Conservation (phyloP, 2,888 invertebrate species). For the Pantelozetes paolii region DNA sequence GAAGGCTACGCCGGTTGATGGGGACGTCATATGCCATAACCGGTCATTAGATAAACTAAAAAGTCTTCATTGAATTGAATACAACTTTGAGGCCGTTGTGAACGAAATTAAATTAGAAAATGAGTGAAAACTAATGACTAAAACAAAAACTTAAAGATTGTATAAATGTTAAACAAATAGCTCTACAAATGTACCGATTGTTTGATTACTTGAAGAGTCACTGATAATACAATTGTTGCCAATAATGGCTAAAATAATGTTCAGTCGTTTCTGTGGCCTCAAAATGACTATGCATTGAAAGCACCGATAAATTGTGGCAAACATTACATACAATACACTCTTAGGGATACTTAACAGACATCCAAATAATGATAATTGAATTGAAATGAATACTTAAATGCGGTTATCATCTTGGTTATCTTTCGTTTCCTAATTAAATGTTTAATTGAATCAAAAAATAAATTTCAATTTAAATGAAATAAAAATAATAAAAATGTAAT, state of each 20-base stretch:
- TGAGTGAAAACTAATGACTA: no score
- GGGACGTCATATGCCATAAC: background rate
- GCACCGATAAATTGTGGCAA: background rate
- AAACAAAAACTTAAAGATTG: no score
- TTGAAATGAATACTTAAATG: background rate
- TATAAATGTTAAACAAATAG: no score
- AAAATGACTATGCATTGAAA: no score
- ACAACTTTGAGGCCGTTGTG: background rate
- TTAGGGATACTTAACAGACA: constrained; percentile 2
- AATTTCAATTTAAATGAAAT: background rate
- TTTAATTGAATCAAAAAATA: background rate
- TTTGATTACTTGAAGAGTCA: no score
- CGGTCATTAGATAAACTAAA: background rate
- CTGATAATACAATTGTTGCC: no score
- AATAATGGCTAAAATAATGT: no score
- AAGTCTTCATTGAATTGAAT: background rate
- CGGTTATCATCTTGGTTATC: no score
- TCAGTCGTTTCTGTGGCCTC: background rate
- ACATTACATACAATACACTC: background rate
- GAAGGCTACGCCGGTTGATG: constrained; percentile 1
- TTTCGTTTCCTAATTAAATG: background rate
- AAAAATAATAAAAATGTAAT: constrained; percentile 4
- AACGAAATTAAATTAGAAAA: no score
- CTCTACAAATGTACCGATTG: no score
- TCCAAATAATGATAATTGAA: background rate